Evolutionary conservation across 1,140 invertebrate species (phyloP), one percentile per base, ranked within the genome.

Genomic region (Drosophila sechellia): DNA sequence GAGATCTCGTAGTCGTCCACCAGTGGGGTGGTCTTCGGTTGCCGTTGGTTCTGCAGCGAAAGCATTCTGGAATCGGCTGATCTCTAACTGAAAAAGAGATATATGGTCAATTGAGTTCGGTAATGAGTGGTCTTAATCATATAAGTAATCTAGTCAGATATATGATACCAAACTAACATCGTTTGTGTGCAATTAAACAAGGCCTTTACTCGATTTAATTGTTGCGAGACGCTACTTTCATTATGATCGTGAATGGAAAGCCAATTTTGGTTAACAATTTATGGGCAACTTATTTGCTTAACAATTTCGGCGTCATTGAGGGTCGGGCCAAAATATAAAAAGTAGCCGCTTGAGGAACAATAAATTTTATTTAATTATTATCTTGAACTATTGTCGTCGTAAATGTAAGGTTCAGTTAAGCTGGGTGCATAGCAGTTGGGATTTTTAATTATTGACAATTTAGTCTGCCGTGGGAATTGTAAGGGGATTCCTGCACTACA

Each of bases 1-100:
- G 97, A 97, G 77, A 99, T 97, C 91, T 96, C 95, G 92, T 99
- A 99, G 93, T 99, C 98, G 61, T 98, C 96, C 31, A 95, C 96
- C 73, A 99, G 97, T 17, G 96, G 95, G 37, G 95, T 95, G 59
- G 94, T 95, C 94, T 97, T 97, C 40, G 95, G 95, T 74, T 79
- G 68, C 39, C 86, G 75, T 77, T 81, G 85, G 68, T 90, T 87
- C 20, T 90, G 79, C 46, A 87, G 84, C 77, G 84, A 77, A 57
- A 87, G 77, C 84, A 89, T 89, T 77, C 25, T 83, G 43, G 43
- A 56, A 31, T 63, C 37, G 25, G 43, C 35, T 48, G 52, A 37
- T 56, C 40, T 48, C 43, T 48, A 39, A 65, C 57, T 39, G 48
- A 15, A 11, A 52, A 0, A 12, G 8, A 35, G 13, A 34, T 13